Evolutionary conservation across 2,888 invertebrate species (phyloP).

Genomic region (Epicampocera succincta): DNA sequence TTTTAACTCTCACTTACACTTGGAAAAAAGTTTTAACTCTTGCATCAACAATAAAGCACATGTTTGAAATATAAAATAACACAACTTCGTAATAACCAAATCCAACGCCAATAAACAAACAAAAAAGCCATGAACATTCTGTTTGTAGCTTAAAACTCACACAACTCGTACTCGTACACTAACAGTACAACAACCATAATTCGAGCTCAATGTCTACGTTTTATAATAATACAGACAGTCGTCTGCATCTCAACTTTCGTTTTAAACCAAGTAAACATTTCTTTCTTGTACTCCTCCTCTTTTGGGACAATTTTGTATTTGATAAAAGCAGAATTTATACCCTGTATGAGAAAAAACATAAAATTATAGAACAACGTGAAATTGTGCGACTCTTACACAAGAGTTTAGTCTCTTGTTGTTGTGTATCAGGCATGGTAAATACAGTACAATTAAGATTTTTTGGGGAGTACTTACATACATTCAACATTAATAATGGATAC

Average conservation of each 20-base stretch:
- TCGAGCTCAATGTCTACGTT: constrained; percentile 17
- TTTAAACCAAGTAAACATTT: constrained; percentile 24
- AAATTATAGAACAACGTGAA: no score
- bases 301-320: background rate
- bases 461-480: no score
- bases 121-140: background rate
- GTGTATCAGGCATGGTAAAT: no score
- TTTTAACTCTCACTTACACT: constrained; percentile 33
- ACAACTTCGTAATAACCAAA: background rate
- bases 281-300: background rate
- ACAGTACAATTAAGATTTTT: no score
- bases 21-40: constrained; percentile 11
- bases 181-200: constrained; percentile 8
- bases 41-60: constrained; percentile 13
- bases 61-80: constrained; percentile 6
- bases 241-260: constrained; percentile 23
- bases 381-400: no score
- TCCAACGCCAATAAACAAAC: background rate
- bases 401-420: no score
- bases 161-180: no score
- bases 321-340: no score
- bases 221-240: constrained; percentile 14
- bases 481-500: no score
- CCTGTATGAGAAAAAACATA: no score
- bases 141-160: constrained; percentile 3